Conservation (phyloP, 2,797 vertebrate species). For the Psittacula echo region DNA sequence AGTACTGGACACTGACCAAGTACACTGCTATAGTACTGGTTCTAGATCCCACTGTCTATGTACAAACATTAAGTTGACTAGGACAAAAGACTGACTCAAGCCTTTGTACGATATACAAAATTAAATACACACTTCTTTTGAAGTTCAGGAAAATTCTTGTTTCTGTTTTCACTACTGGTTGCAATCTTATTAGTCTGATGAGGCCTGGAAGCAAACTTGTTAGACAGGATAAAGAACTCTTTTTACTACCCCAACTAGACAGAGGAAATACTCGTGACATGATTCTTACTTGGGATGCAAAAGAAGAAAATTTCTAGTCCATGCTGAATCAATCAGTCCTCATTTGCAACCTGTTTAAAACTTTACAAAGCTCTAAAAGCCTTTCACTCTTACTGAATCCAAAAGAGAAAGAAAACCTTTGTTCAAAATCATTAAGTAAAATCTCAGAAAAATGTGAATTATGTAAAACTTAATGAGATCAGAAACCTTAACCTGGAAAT, state of each 20-base stretch:
- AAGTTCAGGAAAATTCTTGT: not conserved
- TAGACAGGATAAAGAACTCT: not conserved
- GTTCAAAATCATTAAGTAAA: not conserved
- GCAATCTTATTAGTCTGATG: not conserved
- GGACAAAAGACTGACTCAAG: not conserved
- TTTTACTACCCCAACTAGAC: not conserved
- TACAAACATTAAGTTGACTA: not conserved
- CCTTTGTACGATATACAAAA: not conserved
- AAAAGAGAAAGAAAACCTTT: not conserved
- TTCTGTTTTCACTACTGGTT: not conserved
- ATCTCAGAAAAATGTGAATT: not conserved
- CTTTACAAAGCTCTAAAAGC: not conserved
- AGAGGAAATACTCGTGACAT: not conserved
- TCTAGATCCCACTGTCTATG: not conserved
- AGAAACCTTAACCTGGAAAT: not conserved
- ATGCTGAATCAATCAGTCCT: not conserved
- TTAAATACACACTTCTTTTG: not conserved
- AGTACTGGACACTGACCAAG: not conserved
- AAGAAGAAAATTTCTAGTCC: not conserved
- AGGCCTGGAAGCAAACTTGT: not conserved
- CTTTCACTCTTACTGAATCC: not conserved
- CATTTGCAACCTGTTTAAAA: not conserved
- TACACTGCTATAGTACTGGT: not conserved
- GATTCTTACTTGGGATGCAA: not conserved
- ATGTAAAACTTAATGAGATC: not conserved